Percentiles rank a stretch among this genome's conserved stretches.
phyloP scores from a whole-genome alignment of 2,888 invertebrate species.

The Agriopis marginaria region DNA sequence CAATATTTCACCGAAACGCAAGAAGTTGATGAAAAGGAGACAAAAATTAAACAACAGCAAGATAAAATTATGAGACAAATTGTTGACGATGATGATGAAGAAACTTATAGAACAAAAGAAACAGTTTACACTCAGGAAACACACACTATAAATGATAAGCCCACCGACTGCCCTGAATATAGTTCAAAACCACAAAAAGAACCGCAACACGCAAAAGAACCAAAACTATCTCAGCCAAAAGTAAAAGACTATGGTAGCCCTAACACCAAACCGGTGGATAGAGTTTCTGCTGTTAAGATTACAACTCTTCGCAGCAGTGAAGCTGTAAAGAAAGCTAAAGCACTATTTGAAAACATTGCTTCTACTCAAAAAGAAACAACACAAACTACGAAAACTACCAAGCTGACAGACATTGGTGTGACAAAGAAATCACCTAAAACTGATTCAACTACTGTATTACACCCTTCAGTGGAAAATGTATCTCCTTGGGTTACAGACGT shows the following conservation, averaged over 20 bases:
- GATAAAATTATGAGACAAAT: constrained; percentile 77
- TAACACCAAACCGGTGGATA: constrained; percentile 60
- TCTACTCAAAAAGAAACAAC: constrained; percentile 59
- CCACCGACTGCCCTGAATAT: constrained; percentile 45
- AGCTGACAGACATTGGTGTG: constrained; percentile 81
- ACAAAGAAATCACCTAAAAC: constrained; percentile 69
- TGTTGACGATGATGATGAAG: constrained; percentile 59
- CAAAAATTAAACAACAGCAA: constrained; percentile 75
- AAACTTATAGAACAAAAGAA: constrained; percentile 47
- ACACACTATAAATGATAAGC: constrained; percentile 15
- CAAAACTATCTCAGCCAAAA: constrained; percentile 62
- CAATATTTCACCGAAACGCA: constrained; percentile 76
- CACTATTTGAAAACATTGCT: constrained; percentile 89
- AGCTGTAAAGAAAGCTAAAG: constrained; percentile 90
- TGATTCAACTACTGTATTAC: constrained; percentile 57
- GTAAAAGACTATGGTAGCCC: constrained; percentile 57
- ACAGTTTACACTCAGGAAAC: constrained; percentile 38
- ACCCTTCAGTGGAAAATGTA: constrained; percentile 60
- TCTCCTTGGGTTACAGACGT: constrained; percentile 55
- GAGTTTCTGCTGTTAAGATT: constrained; percentile 66
- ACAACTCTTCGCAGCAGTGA: constrained; percentile 86
- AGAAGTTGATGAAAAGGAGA: constrained; percentile 50
- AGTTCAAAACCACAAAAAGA: constrained; percentile 59
- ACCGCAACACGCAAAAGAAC: constrained; percentile 61
- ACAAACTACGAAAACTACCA: constrained; percentile 61